Conservation (phyloP, 2,888 invertebrate species). For the Volucella inflata region DNA sequence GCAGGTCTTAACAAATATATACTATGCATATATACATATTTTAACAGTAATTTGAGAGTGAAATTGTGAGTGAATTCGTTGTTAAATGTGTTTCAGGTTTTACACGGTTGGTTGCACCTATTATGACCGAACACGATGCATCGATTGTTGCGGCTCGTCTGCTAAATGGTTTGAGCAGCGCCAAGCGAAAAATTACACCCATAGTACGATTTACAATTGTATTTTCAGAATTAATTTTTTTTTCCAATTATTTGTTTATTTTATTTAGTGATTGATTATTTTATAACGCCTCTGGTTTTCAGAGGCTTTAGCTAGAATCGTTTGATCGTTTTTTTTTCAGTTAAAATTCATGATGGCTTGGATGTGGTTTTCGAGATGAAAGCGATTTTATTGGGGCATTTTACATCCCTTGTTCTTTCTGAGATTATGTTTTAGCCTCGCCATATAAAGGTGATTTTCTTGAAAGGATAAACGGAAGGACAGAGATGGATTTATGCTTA, state of each 20-base stretch:
- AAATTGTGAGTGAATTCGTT: conserved; percentile 68
- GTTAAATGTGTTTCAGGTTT: conserved; percentile 47
- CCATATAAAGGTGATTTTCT: background rate
- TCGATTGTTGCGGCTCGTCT: background rate
- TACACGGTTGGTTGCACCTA: conserved; percentile 28
- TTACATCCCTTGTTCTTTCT: too few relatives aligned
- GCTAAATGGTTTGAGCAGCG: background rate
- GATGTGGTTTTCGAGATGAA: background rate
- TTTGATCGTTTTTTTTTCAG: too few relatives aligned
- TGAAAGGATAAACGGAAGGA: background rate
- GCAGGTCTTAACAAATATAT: conserved; percentile 29
- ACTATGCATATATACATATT: conserved; percentile 29
- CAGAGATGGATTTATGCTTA: conserved; percentile 34
- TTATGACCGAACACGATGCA: conserved; percentile 38
- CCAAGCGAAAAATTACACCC: background rate
- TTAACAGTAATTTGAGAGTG: conserved; percentile 62
- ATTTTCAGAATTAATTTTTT: background rate
- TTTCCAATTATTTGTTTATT: background rate
- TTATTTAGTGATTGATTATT: background rate
- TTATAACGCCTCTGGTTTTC: background rate
- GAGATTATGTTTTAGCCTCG: too few relatives aligned
- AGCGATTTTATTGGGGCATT: background rate
- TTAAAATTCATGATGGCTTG: too few relatives aligned
- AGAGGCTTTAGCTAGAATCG: too few relatives aligned
- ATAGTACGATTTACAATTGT: background rate